Conservation (phyloP, 2,888 invertebrate species). For the Polia nebulosa region DNA sequence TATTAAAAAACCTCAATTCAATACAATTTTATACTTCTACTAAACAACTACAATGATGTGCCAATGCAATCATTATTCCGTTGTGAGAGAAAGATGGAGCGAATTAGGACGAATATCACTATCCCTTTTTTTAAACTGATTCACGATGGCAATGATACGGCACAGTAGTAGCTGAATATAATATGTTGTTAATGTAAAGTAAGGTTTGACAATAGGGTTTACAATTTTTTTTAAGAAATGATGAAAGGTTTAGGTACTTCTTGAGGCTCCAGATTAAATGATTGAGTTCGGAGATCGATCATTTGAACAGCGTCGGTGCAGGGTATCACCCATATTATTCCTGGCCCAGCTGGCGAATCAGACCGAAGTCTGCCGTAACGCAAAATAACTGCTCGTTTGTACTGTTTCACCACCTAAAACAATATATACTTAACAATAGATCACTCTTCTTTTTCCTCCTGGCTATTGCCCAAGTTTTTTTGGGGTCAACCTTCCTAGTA, state of each 20-base stretch:
- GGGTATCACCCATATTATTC: conserved; percentile 97
- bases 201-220: background rate
- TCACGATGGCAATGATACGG: too few relatives aligned
- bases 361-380: conserved; percentile 89
- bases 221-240: background rate
- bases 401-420: conserved; percentile 87
- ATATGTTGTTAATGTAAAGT: too few relatives aligned
- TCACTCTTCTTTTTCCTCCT: too few relatives aligned
- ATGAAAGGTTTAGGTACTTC: conserved; percentile 91
- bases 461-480: too few relatives aligned
- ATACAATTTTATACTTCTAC: background rate
- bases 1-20: background rate
- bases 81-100: too few relatives aligned
- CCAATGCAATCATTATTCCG: too few relatives aligned
- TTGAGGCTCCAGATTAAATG: conserved; percentile 98
- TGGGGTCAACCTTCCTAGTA: too few relatives aligned
- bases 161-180: too few relatives aligned
- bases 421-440: too few relatives aligned
- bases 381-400: conserved; percentile 89
- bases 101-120: too few relatives aligned
- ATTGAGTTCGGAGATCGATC: conserved; percentile 97
- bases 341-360: conserved; percentile 91
- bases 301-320: conserved; percentile 96
- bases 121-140: too few relatives aligned
- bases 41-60: too few relatives aligned